Conservation (phyloP, 2,113 vertebrate species). For the Heterochromis multidens region DNA sequence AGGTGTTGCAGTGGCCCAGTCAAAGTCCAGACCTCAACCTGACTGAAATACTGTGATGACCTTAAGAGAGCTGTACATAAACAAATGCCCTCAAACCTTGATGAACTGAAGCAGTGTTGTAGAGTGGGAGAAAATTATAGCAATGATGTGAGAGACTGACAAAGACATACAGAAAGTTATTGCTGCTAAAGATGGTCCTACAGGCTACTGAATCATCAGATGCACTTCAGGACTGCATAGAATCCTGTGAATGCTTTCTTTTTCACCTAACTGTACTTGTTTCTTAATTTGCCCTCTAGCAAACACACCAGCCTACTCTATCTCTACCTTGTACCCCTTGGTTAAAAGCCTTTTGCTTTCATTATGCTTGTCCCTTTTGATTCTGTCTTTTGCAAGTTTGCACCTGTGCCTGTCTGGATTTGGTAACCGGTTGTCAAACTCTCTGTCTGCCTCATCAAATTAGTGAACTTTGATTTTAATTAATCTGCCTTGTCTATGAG, state of each 20-base stretch:
- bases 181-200: background rate
- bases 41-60: rapidly evolving
- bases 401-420: background rate
- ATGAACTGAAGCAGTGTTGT: background rate
- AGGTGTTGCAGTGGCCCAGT: rapidly evolving
- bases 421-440: background rate
- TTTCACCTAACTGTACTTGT: background rate
- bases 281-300: background rate
- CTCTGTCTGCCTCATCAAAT: background rate
- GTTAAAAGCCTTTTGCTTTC: background rate
- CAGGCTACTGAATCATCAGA: background rate
- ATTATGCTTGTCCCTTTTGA: background rate
- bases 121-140: background rate
- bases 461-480: background rate
- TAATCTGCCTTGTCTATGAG: background rate
- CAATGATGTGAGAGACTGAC: rapidly evolving
- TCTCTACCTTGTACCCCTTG: rapidly evolving
- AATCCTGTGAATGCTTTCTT: background rate
- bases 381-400: background rate
- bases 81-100: background rate
- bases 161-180: background rate
- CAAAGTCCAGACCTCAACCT: background rate
- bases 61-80: background rate
- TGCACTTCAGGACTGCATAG: background rate
- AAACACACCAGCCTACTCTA: background rate